Evolutionary conservation across 2,113 vertebrate species (phyloP).

Genomic region (Cyrtonyx montezumae): DNA sequence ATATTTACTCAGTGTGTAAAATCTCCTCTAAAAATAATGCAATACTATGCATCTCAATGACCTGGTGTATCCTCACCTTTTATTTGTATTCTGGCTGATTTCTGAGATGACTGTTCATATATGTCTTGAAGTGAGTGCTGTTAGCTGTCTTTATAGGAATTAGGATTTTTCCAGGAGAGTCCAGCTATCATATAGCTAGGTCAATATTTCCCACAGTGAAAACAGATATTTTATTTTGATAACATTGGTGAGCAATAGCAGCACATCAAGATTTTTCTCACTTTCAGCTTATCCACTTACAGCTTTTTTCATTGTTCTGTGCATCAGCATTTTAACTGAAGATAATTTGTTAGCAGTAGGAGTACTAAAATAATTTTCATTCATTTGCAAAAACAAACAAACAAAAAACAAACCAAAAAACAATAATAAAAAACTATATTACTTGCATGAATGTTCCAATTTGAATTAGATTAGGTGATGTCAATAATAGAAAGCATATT

Average conservation of each 20-base stretch:
- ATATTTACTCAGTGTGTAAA: neutral
- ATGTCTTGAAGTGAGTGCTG: neutral
- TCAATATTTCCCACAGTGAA: neutral
- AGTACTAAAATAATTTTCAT: conserved; percentile 12
- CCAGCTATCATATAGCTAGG: neutral
- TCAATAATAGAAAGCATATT: conserved; percentile 41
- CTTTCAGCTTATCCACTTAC: neutral
- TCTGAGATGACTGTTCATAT: neutral
- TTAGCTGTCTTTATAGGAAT: neutral
- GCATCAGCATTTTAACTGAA: neutral
- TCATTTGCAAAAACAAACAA: conserved; percentile 43
- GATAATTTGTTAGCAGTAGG: neutral
- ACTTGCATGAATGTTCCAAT: conserved; percentile 6
- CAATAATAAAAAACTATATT: conserved; percentile 9
- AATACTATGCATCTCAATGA: neutral
- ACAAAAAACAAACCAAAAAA: neutral
- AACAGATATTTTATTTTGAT: neutral
- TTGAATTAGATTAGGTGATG: conserved; percentile 21
- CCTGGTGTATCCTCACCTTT: neutral
- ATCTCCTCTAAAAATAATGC: neutral
- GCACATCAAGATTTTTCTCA: neutral
- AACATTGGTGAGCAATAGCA: neutral
- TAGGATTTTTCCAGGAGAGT: neutral
- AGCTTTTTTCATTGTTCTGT: neutral
- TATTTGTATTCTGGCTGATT: neutral